These are phyloP conservation scores for Cheilosia scutellata DNA, from an alignment of 2,888 invertebrate genomes.

Conservation along the genomic window DNA sequence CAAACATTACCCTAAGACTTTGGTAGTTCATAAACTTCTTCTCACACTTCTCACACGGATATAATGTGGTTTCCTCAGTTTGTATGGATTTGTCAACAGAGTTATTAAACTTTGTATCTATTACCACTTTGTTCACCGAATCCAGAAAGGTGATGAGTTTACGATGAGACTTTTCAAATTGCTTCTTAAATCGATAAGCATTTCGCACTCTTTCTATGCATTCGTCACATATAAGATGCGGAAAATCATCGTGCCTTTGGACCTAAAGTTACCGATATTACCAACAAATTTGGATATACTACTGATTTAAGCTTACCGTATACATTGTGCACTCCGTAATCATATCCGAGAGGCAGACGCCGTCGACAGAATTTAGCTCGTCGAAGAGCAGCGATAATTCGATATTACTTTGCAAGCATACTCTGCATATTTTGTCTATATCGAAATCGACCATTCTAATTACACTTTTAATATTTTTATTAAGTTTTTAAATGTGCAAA, in stretches of 20 bases:
- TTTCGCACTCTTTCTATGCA: constrained; percentile 80
- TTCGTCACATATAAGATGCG: constrained; percentile 81
- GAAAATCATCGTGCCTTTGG: constrained; percentile 83
- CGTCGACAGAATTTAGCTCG: constrained; percentile 78
- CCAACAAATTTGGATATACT: neutral
- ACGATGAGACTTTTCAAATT: constrained; percentile 82
- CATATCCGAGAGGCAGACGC: constrained; percentile 80
- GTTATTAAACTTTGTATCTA: constrained; percentile 54
- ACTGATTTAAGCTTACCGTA: constrained; percentile 62
- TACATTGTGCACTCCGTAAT: constrained; percentile 81
- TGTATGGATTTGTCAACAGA: constrained; percentile 78
- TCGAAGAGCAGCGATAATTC: constrained; percentile 80
- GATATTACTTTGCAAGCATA: constrained; percentile 80
- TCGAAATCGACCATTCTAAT: constrained; percentile 75
- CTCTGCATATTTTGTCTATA: constrained; percentile 81
- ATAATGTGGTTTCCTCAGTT: constrained; percentile 80
- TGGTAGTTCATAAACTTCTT: constrained; percentile 79
- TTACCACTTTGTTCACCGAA: constrained; percentile 24
- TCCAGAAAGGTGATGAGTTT: constrained; percentile 79
- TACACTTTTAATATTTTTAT: neutral
- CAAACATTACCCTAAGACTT: constrained; percentile 76
- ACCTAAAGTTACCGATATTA: constrained; percentile 77
- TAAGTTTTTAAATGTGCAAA: too few species aligned
- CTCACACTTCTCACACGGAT: constrained; percentile 82
- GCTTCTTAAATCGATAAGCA: constrained; percentile 82